Evolutionary conservation across 2,888 invertebrate genomes (phyloP), one percentile per base, ranked within the genome.

Genomic region (Idaea aversata): DNA sequence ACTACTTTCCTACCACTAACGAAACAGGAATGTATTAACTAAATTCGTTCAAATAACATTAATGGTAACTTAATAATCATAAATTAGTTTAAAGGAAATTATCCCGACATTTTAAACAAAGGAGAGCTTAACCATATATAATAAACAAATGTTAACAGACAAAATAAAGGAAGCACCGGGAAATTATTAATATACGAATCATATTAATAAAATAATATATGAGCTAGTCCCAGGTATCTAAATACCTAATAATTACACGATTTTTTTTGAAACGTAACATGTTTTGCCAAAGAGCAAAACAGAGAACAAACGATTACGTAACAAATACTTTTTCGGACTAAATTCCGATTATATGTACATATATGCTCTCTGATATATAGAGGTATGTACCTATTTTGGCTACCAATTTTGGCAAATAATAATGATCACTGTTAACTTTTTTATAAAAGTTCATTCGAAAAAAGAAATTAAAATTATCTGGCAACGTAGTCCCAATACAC

Each of bases 1-100:
- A 93, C 92, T 91, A 91, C 90, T 91, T 88, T 90, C 87, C 90
- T 92, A 92, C 88, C 85, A 90, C 90, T 91, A 90, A 90, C 89
- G 88, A 91, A 91, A 93, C 88, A 91, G 90, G 87, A 90, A 88
- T 91, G 91, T 88, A 83, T 85, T 83, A 90, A 92, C 91, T 91
- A 91, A 93, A 92, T 91, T 91, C 91, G 91, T 85, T 90, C 86
- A 80, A 87, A 90, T 87, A 91, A 90, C 89, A 87, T 72, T 77
- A 88, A 81, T 92, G 92, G 92, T 93, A 93, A 93, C 92, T 89
- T 75, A 88, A 81, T 86, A 87, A 84, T 86, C 77, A 88, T 88
- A 87, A 85, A 86, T 81, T 78, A 76, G 77, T 74, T 82, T 80
- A 78, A 76, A 71, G 76, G 76, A 81, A 81, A 78, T 74, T 78